A percentile compares a stretch with the other conserved stretches of the same genome.
Conservation (phyloP, 2,888 invertebrate species). For the Drosophila colorata region DNA sequence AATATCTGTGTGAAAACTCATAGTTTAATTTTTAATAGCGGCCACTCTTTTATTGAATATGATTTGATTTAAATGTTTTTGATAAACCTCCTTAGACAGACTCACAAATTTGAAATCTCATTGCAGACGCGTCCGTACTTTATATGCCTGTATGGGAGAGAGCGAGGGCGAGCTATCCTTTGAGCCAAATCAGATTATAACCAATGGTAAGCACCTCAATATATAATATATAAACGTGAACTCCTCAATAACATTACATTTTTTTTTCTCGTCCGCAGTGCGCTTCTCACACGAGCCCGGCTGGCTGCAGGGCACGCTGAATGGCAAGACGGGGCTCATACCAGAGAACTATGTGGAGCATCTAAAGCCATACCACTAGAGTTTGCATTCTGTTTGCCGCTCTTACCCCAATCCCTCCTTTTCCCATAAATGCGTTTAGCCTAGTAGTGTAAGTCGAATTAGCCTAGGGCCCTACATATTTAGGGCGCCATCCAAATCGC, state of each 20-base stretch:
- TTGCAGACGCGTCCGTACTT: conserved; percentile 93
- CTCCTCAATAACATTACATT: too few relatives aligned
- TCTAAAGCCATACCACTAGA: conserved; percentile 83
- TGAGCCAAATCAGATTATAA: conserved; percentile 99
- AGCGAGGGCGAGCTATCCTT: conserved; percentile 98
- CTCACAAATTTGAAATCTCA: not conserved
- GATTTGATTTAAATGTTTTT: too few relatives aligned
- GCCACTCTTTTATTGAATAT: too few relatives aligned
- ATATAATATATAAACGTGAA: too few relatives aligned
- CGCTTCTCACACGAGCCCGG: conserved; percentile 97
- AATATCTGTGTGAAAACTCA: too few relatives aligned
- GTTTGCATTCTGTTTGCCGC: conserved; percentile 12
- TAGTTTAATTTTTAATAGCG: too few relatives aligned
- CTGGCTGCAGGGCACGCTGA: conserved; percentile 97
- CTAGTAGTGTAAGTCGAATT: conserved; percentile 34
- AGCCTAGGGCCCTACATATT: conserved; percentile 31
- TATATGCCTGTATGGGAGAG: conserved; percentile 98
- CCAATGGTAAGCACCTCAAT: conserved; percentile 90
- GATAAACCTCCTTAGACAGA: not conserved
- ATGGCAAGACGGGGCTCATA: conserved; percentile 96
- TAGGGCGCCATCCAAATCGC: conserved; percentile 32
- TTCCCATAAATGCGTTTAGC: conserved; percentile 10
- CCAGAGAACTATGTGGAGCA: conserved; percentile 98
- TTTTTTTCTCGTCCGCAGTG: conserved; percentile 86
- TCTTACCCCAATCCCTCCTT: conserved; percentile 1